phyloP scores from a whole-genome alignment of 2,888 invertebrate genomes.

The Panopea generosa region DNA sequence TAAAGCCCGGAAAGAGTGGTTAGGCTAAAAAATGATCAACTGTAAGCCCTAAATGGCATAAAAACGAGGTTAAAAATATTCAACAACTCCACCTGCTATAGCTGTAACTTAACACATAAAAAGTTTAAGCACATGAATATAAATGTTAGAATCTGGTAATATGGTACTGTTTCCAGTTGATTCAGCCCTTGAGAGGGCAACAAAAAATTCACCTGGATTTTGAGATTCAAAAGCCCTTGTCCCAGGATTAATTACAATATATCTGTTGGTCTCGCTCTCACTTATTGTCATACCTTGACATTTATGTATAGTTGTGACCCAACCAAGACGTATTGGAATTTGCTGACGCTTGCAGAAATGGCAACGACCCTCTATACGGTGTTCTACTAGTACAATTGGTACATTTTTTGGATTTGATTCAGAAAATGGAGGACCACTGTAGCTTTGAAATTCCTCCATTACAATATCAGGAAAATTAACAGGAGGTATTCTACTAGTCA shows the following conservation, averaged over 20 bases:
- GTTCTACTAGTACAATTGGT: slow-evolving; percentile 46
- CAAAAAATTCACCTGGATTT: slow-evolving; percentile 59
- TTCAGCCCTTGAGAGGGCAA: slow-evolving; percentile 57
- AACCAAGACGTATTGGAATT: slow-evolving; percentile 50
- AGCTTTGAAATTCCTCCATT: slow-evolving; percentile 52
- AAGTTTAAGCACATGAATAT: too few species aligned
- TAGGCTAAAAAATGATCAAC: too few species aligned
- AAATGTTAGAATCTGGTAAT: too few species aligned
- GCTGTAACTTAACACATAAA: too few species aligned
- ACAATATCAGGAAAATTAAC: slow-evolving; percentile 50
- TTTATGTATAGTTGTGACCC: slow-evolving; percentile 54
- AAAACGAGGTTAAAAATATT: too few species aligned
- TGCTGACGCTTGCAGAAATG: slow-evolving; percentile 41
- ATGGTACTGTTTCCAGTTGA: slow-evolving; percentile 22
- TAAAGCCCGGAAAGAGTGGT: too few species aligned
- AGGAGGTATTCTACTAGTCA: slow-evolving; percentile 23
- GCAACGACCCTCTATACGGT: slow-evolving; percentile 48
- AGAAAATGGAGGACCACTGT: slow-evolving; percentile 43
- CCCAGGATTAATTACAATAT: slow-evolving; percentile 43
- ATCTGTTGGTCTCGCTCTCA: slow-evolving; percentile 8
- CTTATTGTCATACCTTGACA: slow-evolving; percentile 61
- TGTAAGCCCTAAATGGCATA: too few species aligned
- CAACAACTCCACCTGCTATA: too few species aligned
- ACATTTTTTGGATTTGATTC: slow-evolving; percentile 28
- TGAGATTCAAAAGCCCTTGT: slow-evolving; percentile 47